Conservation (phyloP, 2,797 vertebrate species). For the Sebastes oblongus region DNA sequence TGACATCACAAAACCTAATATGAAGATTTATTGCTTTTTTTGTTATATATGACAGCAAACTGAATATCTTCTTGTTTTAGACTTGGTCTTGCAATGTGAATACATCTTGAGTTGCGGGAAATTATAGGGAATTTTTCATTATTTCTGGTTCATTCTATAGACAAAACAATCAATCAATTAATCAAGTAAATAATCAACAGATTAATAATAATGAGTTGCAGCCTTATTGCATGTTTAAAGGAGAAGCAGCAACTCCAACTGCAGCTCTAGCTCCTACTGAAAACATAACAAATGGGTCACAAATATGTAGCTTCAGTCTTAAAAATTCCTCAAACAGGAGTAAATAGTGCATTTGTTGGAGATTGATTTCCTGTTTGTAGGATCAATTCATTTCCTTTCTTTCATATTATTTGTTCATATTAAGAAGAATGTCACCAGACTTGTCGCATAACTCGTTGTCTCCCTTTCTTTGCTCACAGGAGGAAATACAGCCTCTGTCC, state of each 20-base stretch:
- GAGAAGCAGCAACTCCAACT: background rate
- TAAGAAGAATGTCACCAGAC: slow-evolving; percentile 5
- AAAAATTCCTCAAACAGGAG: background rate
- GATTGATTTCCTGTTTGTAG: background rate
- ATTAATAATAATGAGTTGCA: too few relatives aligned
- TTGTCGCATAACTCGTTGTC: background rate
- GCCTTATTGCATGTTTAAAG: too few relatives aligned
- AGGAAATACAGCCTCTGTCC: slow-evolving; percentile 40
- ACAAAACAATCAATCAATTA: too few relatives aligned
- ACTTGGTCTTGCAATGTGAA: fast-evolving
- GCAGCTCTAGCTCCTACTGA: background rate
- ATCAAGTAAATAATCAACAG: too few relatives aligned
- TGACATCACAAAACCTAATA: too few relatives aligned
- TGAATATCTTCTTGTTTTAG: too few relatives aligned
- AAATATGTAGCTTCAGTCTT: background rate
- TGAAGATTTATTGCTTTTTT: too few relatives aligned
- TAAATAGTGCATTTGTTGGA: background rate
- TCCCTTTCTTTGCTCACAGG: slow-evolving; percentile 14
- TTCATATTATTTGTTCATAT: slow-evolving; percentile 15
- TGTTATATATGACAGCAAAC: too few relatives aligned
- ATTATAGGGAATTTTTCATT: too few relatives aligned
- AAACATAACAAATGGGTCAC: background rate
- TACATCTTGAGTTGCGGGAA: too few relatives aligned
- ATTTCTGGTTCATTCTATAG: too few relatives aligned
- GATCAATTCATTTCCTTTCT: background rate